Evolutionary conservation across 2,113 vertebrate genomes (phyloP).

Genomic region (Lepus timidus): DNA sequence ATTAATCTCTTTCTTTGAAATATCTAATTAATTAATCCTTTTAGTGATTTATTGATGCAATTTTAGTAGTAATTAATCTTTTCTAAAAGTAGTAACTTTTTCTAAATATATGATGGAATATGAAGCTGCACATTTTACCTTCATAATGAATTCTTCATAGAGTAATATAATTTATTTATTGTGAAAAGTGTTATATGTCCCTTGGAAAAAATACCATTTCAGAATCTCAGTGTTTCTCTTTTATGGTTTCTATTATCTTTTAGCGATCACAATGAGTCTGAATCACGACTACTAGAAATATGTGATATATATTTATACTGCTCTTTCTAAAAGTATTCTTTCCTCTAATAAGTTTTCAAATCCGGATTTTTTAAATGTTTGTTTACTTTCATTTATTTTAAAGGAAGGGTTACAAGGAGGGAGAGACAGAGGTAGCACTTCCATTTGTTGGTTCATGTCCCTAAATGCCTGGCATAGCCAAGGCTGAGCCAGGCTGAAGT

Average conservation of each 20-base stretch:
- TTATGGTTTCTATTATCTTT: neutral
- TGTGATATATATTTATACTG: neutral
- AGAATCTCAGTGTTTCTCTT: neutral
- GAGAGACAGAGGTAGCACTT: too few relatives aligned
- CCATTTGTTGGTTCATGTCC: too few relatives aligned
- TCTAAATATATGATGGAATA: constrained; percentile 3
- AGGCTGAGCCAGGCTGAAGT: too few relatives aligned
- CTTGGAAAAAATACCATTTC: neutral
- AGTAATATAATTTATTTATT: neutral
- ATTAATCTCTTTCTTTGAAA: constrained; percentile 62
- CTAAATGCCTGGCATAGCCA: too few relatives aligned
- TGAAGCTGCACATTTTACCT: constrained; percentile 7
- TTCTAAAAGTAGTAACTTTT: constrained; percentile 49
- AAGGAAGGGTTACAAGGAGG: too few relatives aligned
- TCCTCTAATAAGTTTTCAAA: neutral
- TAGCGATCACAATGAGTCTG: neutral
- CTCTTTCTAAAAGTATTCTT: neutral
- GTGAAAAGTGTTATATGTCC: neutral
- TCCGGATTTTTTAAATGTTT: neutral
- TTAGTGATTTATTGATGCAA: constrained; percentile 53
- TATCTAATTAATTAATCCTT: constrained; percentile 31
- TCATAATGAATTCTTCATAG: constrained; percentile 34
- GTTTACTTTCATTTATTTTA: too few relatives aligned
- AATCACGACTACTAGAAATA: neutral
- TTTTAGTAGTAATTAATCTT: constrained; percentile 59